phyloP scores from a whole-genome alignment of 2,113 vertebrate species.

The Phainopepla nitens region DNA sequence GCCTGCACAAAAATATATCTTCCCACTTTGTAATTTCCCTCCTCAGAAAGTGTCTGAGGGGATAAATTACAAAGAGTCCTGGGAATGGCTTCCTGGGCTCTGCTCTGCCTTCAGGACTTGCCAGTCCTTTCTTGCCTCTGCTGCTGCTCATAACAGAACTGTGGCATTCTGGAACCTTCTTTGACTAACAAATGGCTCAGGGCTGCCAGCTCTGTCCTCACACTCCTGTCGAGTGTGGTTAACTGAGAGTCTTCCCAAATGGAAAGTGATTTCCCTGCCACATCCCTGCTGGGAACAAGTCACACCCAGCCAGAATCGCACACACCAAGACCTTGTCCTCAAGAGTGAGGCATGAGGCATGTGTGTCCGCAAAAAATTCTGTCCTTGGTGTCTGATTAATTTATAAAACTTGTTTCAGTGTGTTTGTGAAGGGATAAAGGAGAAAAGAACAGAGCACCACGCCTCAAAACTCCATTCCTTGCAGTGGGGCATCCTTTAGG shows the following conservation, averaged over 20 bases:
- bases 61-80: neutral
- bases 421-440: neutral
- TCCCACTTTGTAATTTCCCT: neutral
- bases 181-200: constrained; percentile 2
- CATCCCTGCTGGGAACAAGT: neutral
- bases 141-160: neutral
- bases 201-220: neutral
- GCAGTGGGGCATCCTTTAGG: neutral
- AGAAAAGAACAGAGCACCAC: neutral
- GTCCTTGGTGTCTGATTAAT: constrained; percentile 16
- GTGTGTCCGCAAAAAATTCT: neutral
- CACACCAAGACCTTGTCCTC: neutral
- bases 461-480: neutral
- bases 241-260: neutral
- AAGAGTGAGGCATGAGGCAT: neutral
- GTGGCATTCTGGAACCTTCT: neutral
- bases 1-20: neutral
- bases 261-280: constrained; percentile 9
- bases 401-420: neutral
- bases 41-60: neutral
- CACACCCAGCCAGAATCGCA: neutral
- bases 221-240: neutral
- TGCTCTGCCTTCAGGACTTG: neutral
- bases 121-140: neutral
- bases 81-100: neutral